Conservation (phyloP, 2,888 invertebrate species). For the Stenodema calcarata region DNA sequence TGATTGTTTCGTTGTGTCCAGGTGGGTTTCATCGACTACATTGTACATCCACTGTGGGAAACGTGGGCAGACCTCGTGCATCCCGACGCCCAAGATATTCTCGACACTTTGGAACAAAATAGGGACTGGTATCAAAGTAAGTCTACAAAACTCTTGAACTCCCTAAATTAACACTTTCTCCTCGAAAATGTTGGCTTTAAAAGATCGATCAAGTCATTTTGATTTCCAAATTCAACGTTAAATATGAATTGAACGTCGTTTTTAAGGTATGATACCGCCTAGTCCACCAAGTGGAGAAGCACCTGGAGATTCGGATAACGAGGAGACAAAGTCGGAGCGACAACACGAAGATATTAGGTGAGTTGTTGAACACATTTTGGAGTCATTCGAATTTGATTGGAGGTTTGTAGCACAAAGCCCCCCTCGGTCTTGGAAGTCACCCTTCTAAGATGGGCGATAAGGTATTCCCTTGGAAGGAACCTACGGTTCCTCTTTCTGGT, state of each 20-base stretch:
- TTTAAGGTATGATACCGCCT: slow-evolving; percentile 82
- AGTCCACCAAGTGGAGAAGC: slow-evolving; percentile 79
- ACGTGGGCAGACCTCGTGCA: slow-evolving; percentile 98
- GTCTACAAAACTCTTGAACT: slow-evolving; percentile 61
- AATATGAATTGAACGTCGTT: neutral
- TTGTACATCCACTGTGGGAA: slow-evolving; percentile 99
- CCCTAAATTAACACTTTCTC: too few species aligned
- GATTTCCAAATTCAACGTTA: too few species aligned
- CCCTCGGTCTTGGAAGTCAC: too few species aligned
- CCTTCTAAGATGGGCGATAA: too few species aligned
- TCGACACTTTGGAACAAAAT: slow-evolving; percentile 97
- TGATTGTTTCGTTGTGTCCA: slow-evolving; percentile 58
- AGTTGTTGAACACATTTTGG: neutral
- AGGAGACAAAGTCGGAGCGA: slow-evolving; percentile 62
- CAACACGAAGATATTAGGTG: slow-evolving; percentile 54
- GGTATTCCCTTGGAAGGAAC: too few species aligned
- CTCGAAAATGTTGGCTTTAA: too few species aligned
- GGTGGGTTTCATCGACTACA: slow-evolving; percentile 99
- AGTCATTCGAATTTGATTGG: too few species aligned
- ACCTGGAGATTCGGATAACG: slow-evolving; percentile 65
- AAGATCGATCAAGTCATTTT: too few species aligned
- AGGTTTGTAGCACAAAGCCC: too few species aligned
- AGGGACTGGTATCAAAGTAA: slow-evolving; percentile 95
- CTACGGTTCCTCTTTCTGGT: too few species aligned
- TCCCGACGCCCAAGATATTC: slow-evolving; percentile 97